Conservation (phyloP, 2,113 vertebrate species). For the Anarhynchus alexandrinus region DNA sequence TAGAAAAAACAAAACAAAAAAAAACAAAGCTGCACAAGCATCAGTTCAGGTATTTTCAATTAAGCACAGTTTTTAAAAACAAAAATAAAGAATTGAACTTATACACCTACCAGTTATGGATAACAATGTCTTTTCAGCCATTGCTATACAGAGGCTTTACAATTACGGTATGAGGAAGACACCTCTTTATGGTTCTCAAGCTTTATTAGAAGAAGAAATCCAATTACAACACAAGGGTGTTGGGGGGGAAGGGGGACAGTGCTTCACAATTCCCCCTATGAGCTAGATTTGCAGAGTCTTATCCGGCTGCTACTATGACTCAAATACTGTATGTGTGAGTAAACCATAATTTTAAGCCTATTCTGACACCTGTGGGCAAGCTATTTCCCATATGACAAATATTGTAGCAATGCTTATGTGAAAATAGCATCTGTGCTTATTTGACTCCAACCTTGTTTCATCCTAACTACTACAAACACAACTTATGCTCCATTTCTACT, state of each 20-base stretch:
- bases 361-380: conserved; percentile 17
- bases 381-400: background rate
- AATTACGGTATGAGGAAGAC: background rate
- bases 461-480: background rate
- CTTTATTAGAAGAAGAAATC: background rate
- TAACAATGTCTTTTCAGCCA: background rate
- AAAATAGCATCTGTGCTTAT: background rate
- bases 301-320: background rate
- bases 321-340: background rate
- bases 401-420: background rate
- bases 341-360: background rate
- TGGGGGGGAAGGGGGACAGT: background rate
- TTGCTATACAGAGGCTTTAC: background rate
- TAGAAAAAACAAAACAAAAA: background rate
- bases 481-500: background rate
- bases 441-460: background rate
- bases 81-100: background rate
- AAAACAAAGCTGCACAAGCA: background rate
- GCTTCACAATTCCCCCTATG: background rate
- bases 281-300: background rate
- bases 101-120: background rate
- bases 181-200: background rate
- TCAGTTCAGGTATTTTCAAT: background rate
- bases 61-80: background rate
- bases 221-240: background rate